Conservation (phyloP, 2,113 vertebrate genomes). For the Amphilophus citrinellus region DNA sequence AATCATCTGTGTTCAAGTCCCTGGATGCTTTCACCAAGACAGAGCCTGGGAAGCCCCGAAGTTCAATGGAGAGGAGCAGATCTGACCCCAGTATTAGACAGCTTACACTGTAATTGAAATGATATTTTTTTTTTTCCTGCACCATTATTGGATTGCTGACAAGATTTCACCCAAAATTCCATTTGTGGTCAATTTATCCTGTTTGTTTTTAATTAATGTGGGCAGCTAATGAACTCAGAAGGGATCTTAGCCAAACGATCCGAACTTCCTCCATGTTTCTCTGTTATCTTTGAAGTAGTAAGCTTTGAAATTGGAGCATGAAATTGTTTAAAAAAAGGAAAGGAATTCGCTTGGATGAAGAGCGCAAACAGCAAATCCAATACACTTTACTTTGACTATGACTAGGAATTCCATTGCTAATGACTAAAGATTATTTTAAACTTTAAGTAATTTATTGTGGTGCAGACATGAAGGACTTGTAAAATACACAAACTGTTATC, state of each 20-base stretch:
- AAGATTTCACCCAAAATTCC: conserved; percentile 77
- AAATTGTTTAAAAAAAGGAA: conserved; percentile 81
- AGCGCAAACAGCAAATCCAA: conserved; percentile 63
- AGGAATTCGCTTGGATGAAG: conserved; percentile 68
- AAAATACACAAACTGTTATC: conserved; percentile 40
- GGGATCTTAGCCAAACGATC: conserved; percentile 72
- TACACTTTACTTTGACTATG: conserved; percentile 41
- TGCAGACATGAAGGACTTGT: conserved; percentile 39
- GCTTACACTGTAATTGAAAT: conserved; percentile 82
- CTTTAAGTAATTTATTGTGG: conserved; percentile 53
- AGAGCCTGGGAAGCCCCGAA: conserved; percentile 69
- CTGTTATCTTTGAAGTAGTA: conserved; percentile 74
- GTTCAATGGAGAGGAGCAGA: conserved; percentile 71
- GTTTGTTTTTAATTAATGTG: conserved; percentile 83
- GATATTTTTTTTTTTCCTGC: conserved; percentile 59
- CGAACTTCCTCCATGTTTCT: conserved; percentile 67
- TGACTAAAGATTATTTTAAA: conserved; percentile 57
- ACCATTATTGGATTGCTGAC: conserved; percentile 76
- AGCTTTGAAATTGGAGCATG: conserved; percentile 81
- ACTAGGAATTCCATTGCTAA: conserved; percentile 52
- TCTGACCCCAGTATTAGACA: conserved; percentile 74
- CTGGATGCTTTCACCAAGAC: conserved; percentile 70
- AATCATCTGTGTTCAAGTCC: conserved; percentile 80
- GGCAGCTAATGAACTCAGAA: conserved; percentile 75
- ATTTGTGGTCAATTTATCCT: conserved; percentile 81